phyloP scores from a whole-genome alignment of 2,113 vertebrate species.

The Geococcyx californianus region DNA sequence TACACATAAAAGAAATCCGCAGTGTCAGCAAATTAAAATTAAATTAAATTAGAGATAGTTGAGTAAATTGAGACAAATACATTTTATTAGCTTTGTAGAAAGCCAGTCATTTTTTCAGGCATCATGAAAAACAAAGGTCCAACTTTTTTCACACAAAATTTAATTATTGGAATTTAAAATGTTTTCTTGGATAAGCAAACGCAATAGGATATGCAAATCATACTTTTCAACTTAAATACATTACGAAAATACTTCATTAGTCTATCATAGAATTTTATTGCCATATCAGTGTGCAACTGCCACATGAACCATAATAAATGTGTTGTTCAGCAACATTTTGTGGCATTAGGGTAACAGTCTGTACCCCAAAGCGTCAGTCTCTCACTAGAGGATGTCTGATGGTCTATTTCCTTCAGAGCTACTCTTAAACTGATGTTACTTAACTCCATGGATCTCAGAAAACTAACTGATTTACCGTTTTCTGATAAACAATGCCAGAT shows the following conservation, averaged over 20 bases:
- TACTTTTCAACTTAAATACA: neutral
- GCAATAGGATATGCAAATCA: neutral
- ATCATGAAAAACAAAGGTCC: neutral
- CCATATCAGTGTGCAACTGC: neutral
- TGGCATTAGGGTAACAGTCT: accelerated
- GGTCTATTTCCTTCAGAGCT: neutral
- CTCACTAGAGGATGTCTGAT: neutral
- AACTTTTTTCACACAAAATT: neutral
- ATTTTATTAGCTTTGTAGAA: neutral
- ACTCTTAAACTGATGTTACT: neutral
- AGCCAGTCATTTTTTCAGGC: neutral
- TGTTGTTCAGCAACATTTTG: neutral
- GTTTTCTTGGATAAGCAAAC: neutral
- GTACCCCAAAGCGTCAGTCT: neutral
- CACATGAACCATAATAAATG: neutral
- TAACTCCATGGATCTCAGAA: neutral
- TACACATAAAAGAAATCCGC: neutral
- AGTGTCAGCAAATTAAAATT: neutral
- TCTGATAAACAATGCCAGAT: neutral
- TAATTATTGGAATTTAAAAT: neutral
- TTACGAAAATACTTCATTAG: neutral
- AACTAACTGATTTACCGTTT: neutral
- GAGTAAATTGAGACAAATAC: neutral
- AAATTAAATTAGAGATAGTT: neutral
- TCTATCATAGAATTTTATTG: neutral